Evolutionary conservation across 2,888 invertebrate genomes (phyloP).

Genomic region (Stomorhina lunata): DNA sequence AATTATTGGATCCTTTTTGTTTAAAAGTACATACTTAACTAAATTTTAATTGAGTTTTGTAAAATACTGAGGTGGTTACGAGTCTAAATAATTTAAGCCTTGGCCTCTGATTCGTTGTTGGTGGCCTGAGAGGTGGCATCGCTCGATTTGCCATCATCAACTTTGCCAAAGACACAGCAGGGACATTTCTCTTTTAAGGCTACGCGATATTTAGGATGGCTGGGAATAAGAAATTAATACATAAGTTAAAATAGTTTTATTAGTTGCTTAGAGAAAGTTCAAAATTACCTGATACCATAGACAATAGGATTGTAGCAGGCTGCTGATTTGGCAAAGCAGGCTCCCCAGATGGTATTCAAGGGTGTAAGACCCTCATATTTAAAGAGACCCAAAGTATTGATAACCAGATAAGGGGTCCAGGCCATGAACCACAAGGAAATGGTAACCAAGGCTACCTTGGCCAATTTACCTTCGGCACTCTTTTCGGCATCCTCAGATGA

Average conservation of each 20-base stretch:
- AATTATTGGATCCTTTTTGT: no score
- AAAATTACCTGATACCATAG: slow-evolving; percentile 90
- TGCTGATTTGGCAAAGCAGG: slow-evolving; percentile 94
- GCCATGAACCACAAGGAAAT: slow-evolving; percentile 95
- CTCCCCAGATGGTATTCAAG: slow-evolving; percentile 92
- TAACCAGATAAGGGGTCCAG: slow-evolving; percentile 94
- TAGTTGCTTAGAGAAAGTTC: neutral
- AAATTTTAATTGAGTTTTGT: neutral
- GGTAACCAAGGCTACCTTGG: slow-evolving; percentile 94
- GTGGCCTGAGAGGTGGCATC: slow-evolving; percentile 78
- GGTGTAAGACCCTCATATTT: slow-evolving; percentile 87
- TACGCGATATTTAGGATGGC: slow-evolving; percentile 83
- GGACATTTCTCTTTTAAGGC: slow-evolving; percentile 84
- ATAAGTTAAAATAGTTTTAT: neutral
- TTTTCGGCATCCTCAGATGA: slow-evolving; percentile 88
- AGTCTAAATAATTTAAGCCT: slow-evolving; percentile 48
- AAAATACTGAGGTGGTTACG: slow-evolving; percentile 36
- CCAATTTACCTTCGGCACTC: slow-evolving; percentile 92
- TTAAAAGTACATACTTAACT: neutral
- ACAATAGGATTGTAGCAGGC: slow-evolving; percentile 95
- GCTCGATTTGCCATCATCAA: slow-evolving; percentile 76
- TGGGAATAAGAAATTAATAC: slow-evolving; percentile 67
- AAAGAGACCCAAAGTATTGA: slow-evolving; percentile 90
- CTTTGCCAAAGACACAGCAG: slow-evolving; percentile 80
- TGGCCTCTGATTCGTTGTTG: slow-evolving; percentile 58